Conservation (phyloP, 1,140 invertebrate species). For the Psilanteris sp. region DNA sequence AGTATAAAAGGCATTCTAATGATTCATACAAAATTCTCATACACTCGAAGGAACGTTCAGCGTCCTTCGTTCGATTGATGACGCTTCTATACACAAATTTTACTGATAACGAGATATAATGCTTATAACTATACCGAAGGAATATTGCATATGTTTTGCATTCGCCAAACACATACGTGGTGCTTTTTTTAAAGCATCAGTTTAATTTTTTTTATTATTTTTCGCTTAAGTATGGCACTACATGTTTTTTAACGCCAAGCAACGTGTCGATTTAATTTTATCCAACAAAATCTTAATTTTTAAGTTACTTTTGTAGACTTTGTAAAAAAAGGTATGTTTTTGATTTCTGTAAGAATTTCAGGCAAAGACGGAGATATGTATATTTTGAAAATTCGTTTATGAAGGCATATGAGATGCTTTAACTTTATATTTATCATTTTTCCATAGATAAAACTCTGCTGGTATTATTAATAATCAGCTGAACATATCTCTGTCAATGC, state of each 20-base stretch:
- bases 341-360: conserved; percentile 56
- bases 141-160: conserved; percentile 49
- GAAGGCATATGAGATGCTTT: conserved; percentile 14
- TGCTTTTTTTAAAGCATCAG: conserved; percentile 49
- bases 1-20: conserved; percentile 66
- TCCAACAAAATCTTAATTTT: too few relatives aligned
- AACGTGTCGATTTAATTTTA: conserved; percentile 54
- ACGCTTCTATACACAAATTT: conserved; percentile 65
- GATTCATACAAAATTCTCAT: conserved; percentile 64
- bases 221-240: conserved; percentile 52
- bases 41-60: conserved; percentile 53
- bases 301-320: conserved; percentile 8
- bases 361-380: conserved; percentile 50
- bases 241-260: conserved; percentile 37
- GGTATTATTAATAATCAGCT: neutral
- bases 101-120: conserved; percentile 66
- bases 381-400: conserved; percentile 36
- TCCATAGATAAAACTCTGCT: too few relatives aligned
- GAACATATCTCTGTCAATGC: conserved; percentile 38
- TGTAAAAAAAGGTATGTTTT: conserved; percentile 24
- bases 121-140: conserved; percentile 50
- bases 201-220: conserved; percentile 17
- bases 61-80: conserved; percentile 52
- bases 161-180: conserved; percentile 38
- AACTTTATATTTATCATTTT: too few relatives aligned